Base-by-base conservation (phyloP, 2,888 invertebrate species). In the Drosophila siamana region DNA sequence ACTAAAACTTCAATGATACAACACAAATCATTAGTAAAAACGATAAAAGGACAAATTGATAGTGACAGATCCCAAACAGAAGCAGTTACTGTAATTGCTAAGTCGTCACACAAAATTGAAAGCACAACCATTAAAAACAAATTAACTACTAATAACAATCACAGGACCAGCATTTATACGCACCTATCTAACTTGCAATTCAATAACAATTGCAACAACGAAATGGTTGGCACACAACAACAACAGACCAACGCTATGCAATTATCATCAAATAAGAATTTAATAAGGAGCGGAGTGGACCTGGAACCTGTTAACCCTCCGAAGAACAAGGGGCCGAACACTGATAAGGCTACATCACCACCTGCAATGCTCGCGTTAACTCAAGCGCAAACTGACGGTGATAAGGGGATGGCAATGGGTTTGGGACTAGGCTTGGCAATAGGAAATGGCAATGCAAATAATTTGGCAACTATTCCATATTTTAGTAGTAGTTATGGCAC, bases 161-260 rank as follows among this genome's bases (percentile, higher is more conserved):
- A 50, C 41, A 46, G 43, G 26, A 51, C n/a, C 41, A 41, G 30
- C 30, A 30, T 5, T n/a, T 5, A 44, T 26, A 40, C 48, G 1
- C 43, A 30, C 3, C 22, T 30, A 33, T 48, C 55, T 24, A 48
- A 62, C 24, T 24, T 51, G 6, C 54, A 63, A 16, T 41, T 57
- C n/a, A 69, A 68, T 43, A 80, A 74, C 16, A 64, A 46, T 44
- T 38, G 0, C 33, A 33, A 19, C 5, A 33, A 28, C 46, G 75
- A 63, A 66, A 90, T 90, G 90, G 88, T 90, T 51, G 89, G 88
- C 15, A 73, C 82, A 13, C 79, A 86, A 46, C 67, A 63, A 26
- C 33, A 33, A 26, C 26, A 26, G 7, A 7, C 26, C 26, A 67
- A 55, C 44, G 64, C 41, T n/a, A 67, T 57, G 40, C 67, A 69